Percentiles rank a stretch among this genome's conserved stretches.
Conservation (phyloP, 2,888 invertebrate species). For the Linnaemya vulpina region DNA sequence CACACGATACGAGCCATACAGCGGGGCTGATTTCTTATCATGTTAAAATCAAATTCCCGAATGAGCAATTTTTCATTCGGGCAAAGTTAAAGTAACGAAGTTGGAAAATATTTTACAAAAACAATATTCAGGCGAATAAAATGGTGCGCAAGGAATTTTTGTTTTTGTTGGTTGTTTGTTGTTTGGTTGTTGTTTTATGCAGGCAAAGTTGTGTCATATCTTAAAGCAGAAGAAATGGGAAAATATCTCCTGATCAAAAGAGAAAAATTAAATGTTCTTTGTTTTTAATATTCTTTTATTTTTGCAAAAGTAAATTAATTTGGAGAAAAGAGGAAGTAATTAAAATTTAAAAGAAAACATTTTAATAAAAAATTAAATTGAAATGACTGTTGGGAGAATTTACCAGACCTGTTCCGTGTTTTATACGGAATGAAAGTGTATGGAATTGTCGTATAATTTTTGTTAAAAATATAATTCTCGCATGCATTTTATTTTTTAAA, state of each 20-base stretch:
- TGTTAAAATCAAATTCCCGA: conserved; percentile 82
- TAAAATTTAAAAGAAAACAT: too few relatives aligned
- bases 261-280: neutral
- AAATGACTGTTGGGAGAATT: too few relatives aligned
- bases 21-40: conserved; percentile 76
- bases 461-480: too few relatives aligned
- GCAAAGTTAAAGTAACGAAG: conserved; percentile 75
- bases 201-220: neutral
- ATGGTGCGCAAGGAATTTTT: conserved; percentile 13
- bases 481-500: too few relatives aligned
- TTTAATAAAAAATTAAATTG: too few relatives aligned
- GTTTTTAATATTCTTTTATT: too few relatives aligned
- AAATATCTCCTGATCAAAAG: neutral
- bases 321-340: too few relatives aligned
- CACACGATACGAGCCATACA: conserved; percentile 12
- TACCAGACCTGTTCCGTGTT: too few relatives aligned
- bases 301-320: conserved; percentile 9
- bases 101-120: conserved; percentile 53
- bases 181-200: neutral
- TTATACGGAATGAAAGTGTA: too few relatives aligned
- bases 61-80: conserved; percentile 81
- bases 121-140: conserved; percentile 8
- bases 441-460: too few relatives aligned
- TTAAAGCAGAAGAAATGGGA: neutral
- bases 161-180: neutral